These are phyloP conservation scores for Holothuria leucospilota DNA, from an alignment of 53 echinoderm and acorn worm species.

Conservation along the genomic window DNA sequence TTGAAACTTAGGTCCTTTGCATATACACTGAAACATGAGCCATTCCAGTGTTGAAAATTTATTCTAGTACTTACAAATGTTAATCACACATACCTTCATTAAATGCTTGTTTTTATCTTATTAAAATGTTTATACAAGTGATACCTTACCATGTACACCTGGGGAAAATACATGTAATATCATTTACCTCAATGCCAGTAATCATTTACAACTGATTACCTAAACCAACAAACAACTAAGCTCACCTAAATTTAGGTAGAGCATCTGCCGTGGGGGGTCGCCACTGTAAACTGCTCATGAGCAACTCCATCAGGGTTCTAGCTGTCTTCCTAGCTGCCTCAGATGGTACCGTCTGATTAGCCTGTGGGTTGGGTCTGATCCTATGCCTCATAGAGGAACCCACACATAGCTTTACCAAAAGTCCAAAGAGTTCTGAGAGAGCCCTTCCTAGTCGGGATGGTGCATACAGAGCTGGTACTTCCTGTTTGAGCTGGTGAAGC, in stretches of 20 bases:
- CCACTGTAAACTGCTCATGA: constrained; percentile 90
- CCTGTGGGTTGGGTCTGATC: constrained; percentile 84
- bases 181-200: too few relatives aligned
- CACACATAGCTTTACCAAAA: constrained; percentile 94
- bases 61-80: too few relatives aligned
- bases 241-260: constrained; percentile 95
- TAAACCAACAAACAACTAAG: too few relatives aligned
- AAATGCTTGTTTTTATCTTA: too few relatives aligned
- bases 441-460: constrained; percentile 92
- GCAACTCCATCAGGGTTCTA: constrained; percentile 82
- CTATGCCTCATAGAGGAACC: constrained; percentile 93
- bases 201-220: too few relatives aligned
- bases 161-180: too few relatives aligned
- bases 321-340: constrained; percentile 96
- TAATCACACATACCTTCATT: too few relatives aligned
- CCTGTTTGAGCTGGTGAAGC: constrained; percentile 90
- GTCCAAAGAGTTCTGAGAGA: constrained; percentile 91
- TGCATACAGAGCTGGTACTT: constrained; percentile 95
- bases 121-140: too few relatives aligned
- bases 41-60: too few relatives aligned
- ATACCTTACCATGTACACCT: too few relatives aligned
- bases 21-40: too few relatives aligned
- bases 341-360: constrained; percentile 83
- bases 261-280: constrained; percentile 83
- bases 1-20: too few relatives aligned